A percentile compares a stretch with the other conserved stretches of the same genome.
These are phyloP conservation scores for Embiotoca jacksoni DNA, from an alignment of 2,113 vertebrate species.

Conservation along the genomic window DNA sequence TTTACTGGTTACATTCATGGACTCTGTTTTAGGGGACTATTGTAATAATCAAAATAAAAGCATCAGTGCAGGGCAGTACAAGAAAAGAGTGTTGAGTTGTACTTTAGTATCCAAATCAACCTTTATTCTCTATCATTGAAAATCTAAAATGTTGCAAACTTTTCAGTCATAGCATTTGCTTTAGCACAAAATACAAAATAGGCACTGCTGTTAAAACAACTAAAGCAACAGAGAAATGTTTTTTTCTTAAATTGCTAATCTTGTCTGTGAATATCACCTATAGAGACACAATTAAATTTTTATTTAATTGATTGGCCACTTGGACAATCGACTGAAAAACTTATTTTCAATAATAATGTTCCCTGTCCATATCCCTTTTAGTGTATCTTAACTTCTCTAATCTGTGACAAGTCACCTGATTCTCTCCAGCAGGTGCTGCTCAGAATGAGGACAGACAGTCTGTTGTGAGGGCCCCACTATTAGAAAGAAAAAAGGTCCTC, in stretches of 20 bases:
- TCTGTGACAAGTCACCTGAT: background rate
- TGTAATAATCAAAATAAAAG: constrained; percentile 28
- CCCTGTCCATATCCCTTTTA: background rate
- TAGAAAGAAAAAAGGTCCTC: constrained; percentile 3
- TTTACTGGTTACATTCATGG: constrained; percentile 47
- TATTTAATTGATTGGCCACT: background rate
- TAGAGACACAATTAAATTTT: background rate
- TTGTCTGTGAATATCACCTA: background rate
- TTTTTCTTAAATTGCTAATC: background rate
- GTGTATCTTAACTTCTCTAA: background rate
- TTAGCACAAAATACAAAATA: no score
- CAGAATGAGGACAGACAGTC: background rate
- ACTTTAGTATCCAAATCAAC: constrained; percentile 11
- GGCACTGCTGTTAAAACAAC: no score
- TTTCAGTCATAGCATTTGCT: background rate
- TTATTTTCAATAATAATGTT: background rate
- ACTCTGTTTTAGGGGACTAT: constrained; percentile 6
- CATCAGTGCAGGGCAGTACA: background rate
- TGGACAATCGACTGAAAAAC: background rate
- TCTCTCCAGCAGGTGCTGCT: background rate
- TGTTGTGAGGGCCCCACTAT: background rate
- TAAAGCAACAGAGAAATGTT: no score
- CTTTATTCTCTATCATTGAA: background rate
- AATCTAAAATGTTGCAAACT: background rate
- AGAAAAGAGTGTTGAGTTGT: background rate